Conservation (phyloP, 2,113 vertebrate genomes). For the Hylia prasina region DNA sequence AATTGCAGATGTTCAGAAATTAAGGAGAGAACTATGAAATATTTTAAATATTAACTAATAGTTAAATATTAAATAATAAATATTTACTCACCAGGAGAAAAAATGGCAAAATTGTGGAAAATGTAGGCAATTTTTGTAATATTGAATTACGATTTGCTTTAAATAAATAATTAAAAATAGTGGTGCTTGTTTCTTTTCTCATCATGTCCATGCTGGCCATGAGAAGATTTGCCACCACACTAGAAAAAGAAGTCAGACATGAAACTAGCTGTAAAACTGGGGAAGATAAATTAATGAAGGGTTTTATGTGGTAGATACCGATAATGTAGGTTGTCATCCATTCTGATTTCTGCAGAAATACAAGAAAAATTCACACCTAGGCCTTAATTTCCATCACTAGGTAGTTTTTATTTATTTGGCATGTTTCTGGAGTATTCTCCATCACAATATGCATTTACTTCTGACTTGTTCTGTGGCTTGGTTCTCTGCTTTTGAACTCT, state of each 20-base stretch:
- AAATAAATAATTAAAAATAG: not conserved
- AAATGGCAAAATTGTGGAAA: not conserved
- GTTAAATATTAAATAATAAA: not conserved
- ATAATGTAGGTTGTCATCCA: not conserved
- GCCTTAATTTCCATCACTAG: not conserved
- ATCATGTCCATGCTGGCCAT: rapidly evolving
- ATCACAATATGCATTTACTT: not conserved
- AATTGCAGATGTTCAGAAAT: not conserved
- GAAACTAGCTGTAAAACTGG: not conserved
- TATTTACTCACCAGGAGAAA: not conserved
- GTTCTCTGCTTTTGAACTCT: not conserved
- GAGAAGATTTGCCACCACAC: not conserved
- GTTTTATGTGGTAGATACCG: not conserved
- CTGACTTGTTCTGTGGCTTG: not conserved
- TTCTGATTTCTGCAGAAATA: not conserved
- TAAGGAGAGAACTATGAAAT: not conserved
- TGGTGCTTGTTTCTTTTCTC: not conserved
- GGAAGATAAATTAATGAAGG: not conserved
- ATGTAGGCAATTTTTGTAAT: not conserved
- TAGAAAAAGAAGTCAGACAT: not conserved
- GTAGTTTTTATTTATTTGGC: not conserved
- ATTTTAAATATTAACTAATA: not conserved
- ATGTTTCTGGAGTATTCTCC: not conserved
- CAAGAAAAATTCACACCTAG: not conserved
- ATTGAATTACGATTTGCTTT: not conserved